phyloP scores from a whole-genome alignment of 2,113 vertebrate genomes.

The Anoura caudifer region DNA sequence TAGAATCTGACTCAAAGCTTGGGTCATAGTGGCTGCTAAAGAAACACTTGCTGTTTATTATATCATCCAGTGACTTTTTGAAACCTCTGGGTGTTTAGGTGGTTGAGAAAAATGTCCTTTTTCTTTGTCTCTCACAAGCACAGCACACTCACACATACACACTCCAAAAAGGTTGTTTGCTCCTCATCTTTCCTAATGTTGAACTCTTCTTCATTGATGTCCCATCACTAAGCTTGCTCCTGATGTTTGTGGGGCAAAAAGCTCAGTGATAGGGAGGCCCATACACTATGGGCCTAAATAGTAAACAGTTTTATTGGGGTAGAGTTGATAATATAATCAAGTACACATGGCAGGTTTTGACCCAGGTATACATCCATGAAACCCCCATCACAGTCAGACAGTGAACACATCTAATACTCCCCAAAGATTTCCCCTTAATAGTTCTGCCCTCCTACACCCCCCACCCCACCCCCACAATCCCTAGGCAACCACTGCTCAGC shows the following conservation, averaged over 20 bases:
- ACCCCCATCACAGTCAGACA: background rate
- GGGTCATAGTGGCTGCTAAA: background rate
- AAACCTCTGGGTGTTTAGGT: background rate
- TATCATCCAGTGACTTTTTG: background rate
- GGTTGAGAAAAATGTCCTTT: background rate
- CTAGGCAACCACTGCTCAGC: background rate
- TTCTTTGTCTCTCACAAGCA: background rate
- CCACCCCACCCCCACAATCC: rapidly evolving
- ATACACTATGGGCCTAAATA: no score
- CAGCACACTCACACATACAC: rapidly evolving
- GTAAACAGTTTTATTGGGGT: background rate
- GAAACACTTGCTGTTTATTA: background rate
- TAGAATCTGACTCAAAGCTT: background rate
- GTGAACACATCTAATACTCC: background rate
- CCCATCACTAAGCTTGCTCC: background rate
- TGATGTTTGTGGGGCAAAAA: background rate
- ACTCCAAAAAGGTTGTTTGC: background rate
- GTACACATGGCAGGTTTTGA: background rate
- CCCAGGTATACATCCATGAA: background rate
- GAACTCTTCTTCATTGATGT: background rate
- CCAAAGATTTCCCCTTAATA: background rate
- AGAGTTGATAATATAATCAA: background rate
- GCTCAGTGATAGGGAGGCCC: background rate
- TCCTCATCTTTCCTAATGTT: background rate
- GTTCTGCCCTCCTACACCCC: background rate